phyloP scores from a whole-genome alignment of 2,888 invertebrate genomes.

The Cataglyphis albicans region DNA sequence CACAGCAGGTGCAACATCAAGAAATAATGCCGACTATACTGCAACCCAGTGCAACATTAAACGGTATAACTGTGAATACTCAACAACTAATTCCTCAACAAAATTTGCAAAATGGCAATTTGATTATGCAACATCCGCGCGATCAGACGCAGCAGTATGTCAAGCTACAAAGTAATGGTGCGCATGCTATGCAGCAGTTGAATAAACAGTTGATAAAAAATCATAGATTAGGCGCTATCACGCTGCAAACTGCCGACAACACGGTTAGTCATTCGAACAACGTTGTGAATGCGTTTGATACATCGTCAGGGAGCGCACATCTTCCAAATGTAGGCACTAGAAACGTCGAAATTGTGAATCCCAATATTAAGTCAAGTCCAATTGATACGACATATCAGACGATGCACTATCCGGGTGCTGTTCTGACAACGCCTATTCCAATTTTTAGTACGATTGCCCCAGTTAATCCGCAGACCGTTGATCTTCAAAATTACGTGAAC shows the following conservation, averaged over 20 bases:
- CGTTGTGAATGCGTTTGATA: constrained; percentile 66
- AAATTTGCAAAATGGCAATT: constrained; percentile 40
- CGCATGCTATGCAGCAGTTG: constrained; percentile 78
- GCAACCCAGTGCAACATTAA: constrained; percentile 71
- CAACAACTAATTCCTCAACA: constrained; percentile 72
- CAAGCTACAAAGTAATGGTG: constrained; percentile 68
- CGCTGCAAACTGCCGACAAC: constrained; percentile 76
- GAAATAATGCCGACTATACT: constrained; percentile 78
- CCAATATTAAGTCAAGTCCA: constrained; percentile 80
- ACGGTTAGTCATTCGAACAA: constrained; percentile 78
- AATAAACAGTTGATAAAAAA: constrained; percentile 69
- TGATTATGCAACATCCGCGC: background rate
- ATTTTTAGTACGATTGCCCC: constrained; percentile 80
- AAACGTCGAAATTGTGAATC: constrained; percentile 84
- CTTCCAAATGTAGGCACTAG: constrained; percentile 80
- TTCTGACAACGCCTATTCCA: constrained; percentile 84
- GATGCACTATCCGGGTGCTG: constrained; percentile 78
- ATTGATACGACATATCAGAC: constrained; percentile 77
- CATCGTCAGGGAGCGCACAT: constrained; percentile 75
- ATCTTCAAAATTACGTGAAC: constrained; percentile 77
- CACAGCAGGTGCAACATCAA: constrained; percentile 69
- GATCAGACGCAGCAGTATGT: constrained; percentile 50
- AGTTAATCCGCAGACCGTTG: constrained; percentile 71
- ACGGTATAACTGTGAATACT: constrained; percentile 63
- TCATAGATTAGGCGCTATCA: constrained; percentile 53